phyloP scores from a whole-genome alignment of 1,140 invertebrate species.

The Eupristina koningsbergeri region DNA sequence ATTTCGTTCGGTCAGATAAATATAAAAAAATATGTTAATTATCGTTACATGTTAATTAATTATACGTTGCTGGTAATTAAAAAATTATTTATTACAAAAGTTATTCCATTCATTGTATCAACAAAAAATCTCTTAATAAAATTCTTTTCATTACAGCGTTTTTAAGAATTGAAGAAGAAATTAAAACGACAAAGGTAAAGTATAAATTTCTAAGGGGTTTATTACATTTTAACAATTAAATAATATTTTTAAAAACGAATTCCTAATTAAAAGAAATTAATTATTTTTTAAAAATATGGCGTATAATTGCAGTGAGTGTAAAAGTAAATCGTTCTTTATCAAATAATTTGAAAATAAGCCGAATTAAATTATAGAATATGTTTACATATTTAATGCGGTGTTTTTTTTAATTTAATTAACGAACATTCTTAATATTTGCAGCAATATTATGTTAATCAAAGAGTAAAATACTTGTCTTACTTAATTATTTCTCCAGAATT shows the following conservation, averaged over 20 bases:
- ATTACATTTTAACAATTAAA: neutral
- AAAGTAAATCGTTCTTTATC: neutral
- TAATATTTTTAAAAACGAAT: neutral
- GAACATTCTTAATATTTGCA: constrained; percentile 16
- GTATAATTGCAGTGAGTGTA: neutral
- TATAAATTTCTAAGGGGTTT: neutral
- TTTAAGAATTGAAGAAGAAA: neutral
- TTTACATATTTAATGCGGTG: neutral
- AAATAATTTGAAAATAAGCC: neutral
- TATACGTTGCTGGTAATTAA: neutral
- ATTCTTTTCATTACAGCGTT: neutral
- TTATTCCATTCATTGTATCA: neutral
- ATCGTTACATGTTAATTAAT: neutral
- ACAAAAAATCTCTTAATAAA: neutral
- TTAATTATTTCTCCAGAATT: constrained; percentile 43
- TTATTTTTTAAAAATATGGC: neutral
- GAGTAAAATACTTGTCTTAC: constrained; percentile 13
- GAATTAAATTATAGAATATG: neutral
- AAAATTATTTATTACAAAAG: neutral
- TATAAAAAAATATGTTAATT: neutral
- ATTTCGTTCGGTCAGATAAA: neutral
- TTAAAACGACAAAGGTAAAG: neutral
- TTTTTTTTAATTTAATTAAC: constrained; percentile 21
- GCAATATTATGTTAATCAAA: constrained; percentile 35
- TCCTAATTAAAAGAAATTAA: neutral